These are phyloP conservation scores for Chloroclystis v-ata DNA, from an alignment of 2,888 invertebrate genomes.

Conservation along the genomic window DNA sequence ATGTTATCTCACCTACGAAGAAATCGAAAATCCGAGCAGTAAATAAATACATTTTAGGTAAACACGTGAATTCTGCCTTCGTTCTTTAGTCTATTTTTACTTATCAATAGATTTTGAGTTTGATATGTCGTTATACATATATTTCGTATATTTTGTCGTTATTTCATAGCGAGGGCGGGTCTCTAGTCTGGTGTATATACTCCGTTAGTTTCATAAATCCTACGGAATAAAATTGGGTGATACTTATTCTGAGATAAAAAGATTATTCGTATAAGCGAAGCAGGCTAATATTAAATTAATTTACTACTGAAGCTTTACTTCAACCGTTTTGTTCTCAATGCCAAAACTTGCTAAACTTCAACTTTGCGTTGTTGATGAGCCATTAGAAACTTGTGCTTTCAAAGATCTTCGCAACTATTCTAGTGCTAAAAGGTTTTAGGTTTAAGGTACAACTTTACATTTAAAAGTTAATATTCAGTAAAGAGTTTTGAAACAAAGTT, in stretches of 20 bases:
- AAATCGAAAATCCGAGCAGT: constrained; percentile 8
- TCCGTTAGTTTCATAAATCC: too few species aligned
- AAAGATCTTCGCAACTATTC: constrained; percentile 19
- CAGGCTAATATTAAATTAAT: constrained; percentile 13
- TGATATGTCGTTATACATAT: too few species aligned
- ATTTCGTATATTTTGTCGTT: too few species aligned
- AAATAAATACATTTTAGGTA: constrained; percentile 2
- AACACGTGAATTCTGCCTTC: background rate
- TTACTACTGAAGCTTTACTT: constrained; percentile 9
- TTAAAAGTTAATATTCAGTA: too few species aligned
- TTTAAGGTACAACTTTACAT: background rate
- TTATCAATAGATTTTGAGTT: too few species aligned
- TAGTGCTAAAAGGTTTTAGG: constrained; percentile 7
- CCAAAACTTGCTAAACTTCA: constrained; percentile 13
- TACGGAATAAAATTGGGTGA: too few species aligned
- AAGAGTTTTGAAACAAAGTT: too few species aligned
- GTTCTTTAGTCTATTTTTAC: too few species aligned
- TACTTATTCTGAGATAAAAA: too few species aligned
- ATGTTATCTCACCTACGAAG: constrained; percentile 1
- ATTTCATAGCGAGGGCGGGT: too few species aligned
- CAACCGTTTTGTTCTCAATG: constrained; percentile 6
- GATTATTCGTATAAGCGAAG: too few species aligned
- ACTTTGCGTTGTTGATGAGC: constrained; percentile 17
- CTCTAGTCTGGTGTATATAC: too few species aligned
- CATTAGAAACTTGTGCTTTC: constrained; percentile 12